phyloP scores from a whole-genome alignment of 2,797 vertebrate genomes.

The Amniataba percoides region DNA sequence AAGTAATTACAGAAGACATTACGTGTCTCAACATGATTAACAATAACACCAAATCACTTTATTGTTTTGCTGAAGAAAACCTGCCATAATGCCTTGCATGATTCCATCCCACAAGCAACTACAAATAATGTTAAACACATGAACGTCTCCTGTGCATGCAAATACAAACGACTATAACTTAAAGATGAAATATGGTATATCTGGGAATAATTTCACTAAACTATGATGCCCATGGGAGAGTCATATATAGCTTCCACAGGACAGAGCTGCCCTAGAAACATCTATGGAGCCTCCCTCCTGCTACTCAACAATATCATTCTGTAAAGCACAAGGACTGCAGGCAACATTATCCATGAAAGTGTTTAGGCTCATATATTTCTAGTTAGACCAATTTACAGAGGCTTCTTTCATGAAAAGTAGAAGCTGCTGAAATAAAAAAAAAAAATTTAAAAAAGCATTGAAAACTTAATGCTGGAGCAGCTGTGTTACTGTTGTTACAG shows the following conservation, averaged over 20 bases:
- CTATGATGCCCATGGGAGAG: conserved; percentile 14
- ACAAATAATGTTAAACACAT: conserved; percentile 12
- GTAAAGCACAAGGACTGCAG: background rate
- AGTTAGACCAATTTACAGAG: background rate
- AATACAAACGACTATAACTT: conserved; percentile 13
- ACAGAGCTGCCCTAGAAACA: conserved; percentile 13
- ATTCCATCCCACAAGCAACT: background rate
- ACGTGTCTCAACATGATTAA: background rate
- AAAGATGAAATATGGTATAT: conserved; percentile 32
- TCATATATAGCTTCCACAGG: conserved; percentile 21
- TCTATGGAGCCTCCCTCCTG: background rate
- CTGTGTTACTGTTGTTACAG: conserved; percentile 10
- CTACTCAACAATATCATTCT: background rate
- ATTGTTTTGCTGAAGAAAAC: background rate
- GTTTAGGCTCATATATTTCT: background rate
- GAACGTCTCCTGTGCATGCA: background rate
- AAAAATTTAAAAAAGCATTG: background rate
- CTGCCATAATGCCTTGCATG: background rate
- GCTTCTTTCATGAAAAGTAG: background rate
- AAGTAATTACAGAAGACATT: background rate
- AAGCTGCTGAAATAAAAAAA: background rate
- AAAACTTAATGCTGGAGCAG: background rate
- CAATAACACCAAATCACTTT: background rate
- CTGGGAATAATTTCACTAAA: conserved; percentile 58
- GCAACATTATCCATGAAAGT: background rate